phyloP scores from a whole-genome alignment of 1,140 invertebrate species.

The Philopotamus ludificatus region DNA sequence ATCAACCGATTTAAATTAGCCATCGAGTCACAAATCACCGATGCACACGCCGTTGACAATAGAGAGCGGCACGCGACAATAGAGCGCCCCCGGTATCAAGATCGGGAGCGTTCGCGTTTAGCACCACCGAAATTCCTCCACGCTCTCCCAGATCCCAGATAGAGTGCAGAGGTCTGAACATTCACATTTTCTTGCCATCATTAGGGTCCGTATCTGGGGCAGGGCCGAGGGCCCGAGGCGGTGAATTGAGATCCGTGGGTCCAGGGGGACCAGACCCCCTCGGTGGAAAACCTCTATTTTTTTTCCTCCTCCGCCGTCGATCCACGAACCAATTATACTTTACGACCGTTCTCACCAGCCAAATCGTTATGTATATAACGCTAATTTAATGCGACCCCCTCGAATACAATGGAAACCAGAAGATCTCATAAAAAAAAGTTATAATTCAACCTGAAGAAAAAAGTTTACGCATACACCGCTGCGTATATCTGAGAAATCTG shows the following conservation, averaged over 20 bases:
- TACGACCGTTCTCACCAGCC: neutral
- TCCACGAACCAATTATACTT: neutral
- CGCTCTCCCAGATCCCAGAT: conserved; percentile 1
- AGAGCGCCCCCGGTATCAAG: neutral
- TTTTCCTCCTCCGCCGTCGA: neutral
- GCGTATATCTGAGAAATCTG: too few relatives aligned
- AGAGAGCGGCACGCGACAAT: neutral
- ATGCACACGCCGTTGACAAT: neutral
- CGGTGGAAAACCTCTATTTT: neutral
- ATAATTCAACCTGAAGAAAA: too few relatives aligned
- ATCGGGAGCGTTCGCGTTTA: neutral
- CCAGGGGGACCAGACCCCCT: neutral
- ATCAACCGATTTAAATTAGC: neutral
- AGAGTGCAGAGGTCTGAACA: neutral
- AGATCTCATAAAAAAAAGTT: too few relatives aligned
- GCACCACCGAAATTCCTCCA: neutral
- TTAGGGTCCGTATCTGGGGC: neutral
- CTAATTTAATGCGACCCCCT: too few relatives aligned
- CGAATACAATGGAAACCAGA: too few relatives aligned
- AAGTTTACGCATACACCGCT: too few relatives aligned
- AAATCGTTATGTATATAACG: too few relatives aligned
- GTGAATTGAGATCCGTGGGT: conserved; percentile 2
- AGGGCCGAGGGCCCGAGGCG: neutral
- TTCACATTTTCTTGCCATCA: conserved; percentile 9
- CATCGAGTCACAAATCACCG: neutral